These are phyloP conservation scores for Microcebus griseorufus DNA, from an alignment of 2,113 vertebrate species.

Conservation along the genomic window DNA sequence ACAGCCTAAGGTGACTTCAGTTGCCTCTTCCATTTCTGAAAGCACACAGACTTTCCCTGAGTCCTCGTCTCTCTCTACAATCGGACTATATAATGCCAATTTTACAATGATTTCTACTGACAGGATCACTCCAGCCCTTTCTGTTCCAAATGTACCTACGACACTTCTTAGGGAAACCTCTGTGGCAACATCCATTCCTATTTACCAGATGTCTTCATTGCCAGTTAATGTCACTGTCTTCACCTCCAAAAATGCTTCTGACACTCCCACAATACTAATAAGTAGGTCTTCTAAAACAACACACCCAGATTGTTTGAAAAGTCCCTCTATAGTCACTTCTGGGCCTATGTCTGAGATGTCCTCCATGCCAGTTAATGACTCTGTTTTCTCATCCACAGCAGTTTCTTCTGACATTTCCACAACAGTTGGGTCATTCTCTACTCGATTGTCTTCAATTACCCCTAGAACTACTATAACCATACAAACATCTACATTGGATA, in stretches of 20 bases:
- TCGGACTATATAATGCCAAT: neutral
- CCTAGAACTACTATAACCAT: neutral
- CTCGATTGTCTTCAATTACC: neutral
- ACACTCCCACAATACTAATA: neutral
- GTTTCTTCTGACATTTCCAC: constrained; percentile 43
- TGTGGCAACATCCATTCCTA: neutral
- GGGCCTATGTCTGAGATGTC: constrained; percentile 1
- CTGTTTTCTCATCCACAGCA: neutral
- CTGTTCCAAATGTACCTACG: constrained; percentile 26
- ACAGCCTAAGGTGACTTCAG: neutral
- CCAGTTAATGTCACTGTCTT: constrained; percentile 8
- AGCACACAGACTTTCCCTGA: neutral
- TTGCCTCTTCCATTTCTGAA: constrained; percentile 41
- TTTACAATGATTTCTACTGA: neutral
- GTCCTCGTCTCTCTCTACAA: neutral
- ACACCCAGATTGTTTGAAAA: constrained; percentile 4
- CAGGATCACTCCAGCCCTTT: neutral
- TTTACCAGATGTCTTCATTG: constrained; percentile 4
- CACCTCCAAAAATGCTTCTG: constrained; percentile 26
- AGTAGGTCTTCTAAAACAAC: constrained; percentile 40
- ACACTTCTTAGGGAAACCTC: neutral
- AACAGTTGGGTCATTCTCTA: neutral
- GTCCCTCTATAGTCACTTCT: constrained; percentile 4
- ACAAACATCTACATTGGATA: neutral
- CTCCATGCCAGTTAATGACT: constrained; percentile 5